phyloP scores from a whole-genome alignment of 92 coral and sea anemone species.

The Bergia puertoricense region DNA sequence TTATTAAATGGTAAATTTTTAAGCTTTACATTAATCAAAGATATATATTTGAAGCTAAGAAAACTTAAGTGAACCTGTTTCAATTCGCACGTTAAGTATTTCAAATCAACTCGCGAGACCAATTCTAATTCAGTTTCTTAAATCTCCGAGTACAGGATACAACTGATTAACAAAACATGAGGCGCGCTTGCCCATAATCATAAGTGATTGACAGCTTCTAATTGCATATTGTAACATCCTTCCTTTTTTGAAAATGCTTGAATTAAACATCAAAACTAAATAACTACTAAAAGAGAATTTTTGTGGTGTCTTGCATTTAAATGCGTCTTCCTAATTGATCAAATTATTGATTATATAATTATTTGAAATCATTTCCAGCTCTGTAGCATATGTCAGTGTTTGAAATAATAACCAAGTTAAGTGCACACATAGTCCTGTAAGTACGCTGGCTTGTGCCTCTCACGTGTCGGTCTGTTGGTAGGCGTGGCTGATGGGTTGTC shows the following conservation, averaged over 20 bases:
- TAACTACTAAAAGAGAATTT: background rate
- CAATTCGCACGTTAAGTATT: no score
- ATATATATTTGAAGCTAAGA: background rate
- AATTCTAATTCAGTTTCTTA: background rate
- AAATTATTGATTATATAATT: background rate
- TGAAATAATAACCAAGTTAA: background rate
- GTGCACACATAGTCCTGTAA: constrained; percentile 26
- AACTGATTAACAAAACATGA: background rate
- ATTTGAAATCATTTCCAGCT: background rate
- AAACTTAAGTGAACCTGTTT: constrained; percentile 1
- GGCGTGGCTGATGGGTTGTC: background rate
- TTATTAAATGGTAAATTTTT: background rate
- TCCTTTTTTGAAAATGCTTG: constrained; percentile 2
- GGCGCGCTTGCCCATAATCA: background rate
- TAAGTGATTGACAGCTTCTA: background rate
- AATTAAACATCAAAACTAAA: background rate
- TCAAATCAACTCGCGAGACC: no score
- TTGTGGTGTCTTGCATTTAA: background rate
- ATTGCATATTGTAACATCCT: constrained; percentile 30
- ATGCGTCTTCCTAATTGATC: background rate
- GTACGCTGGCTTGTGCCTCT: background rate
- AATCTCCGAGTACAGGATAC: constrained; percentile 5
- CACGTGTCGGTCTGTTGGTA: constrained; percentile 12
- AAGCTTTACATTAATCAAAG: background rate
- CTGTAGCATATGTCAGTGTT: no score